Base-by-base conservation (phyloP, 2,888 invertebrate species). In the Cephonodes hylas region DNA sequence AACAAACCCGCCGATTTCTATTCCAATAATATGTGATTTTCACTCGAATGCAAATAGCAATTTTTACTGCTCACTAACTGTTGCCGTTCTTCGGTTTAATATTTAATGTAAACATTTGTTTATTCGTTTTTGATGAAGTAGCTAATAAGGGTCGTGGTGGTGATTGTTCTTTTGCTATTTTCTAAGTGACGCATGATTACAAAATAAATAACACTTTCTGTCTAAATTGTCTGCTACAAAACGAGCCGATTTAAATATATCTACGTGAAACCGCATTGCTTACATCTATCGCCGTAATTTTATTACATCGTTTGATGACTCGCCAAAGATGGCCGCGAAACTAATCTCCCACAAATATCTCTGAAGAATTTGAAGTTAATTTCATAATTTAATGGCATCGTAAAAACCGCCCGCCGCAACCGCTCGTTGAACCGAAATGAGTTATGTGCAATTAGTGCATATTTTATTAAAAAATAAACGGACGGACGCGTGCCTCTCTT, bases 1-100 rank as follows among this genome's bases (percentile, higher is more conserved):
- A n/a, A 38, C 38, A 38, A n/a, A 74, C 70, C 71, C 63, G 71
- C 66, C 44, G 68, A 65, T 71, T 75, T 76, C 73, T 72, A 64
- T 76, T 74, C 71, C 71, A 34, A 18, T 64, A 68, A 65, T 64
- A 64, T 53, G 65, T 64, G 25, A 59, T 69, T 70, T 69, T 60
- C 63, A 59, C 57, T 53, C 58, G n/a, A n/a, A 38, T 38, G n/a
- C 38, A 38, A 38, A 34, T 15, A 15, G 23, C 38, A 42, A n/a
- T 42, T 34, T 42, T 34, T 23, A 42, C 23, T 59, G 23, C 38
- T 38, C 4, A n/a, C n/a, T 38, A 38, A 38, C 10, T n/a, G 38
- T 3, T 38, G 38, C n/a, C n/a, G n/a, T n/a, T n/a, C n/a, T n/a
- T 38, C 3, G 8, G n/a, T 10, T 38, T 4, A n/a, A n/a, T n/a